Evolutionary conservation across 2,888 invertebrate genomes (phyloP).

Genomic region (Monoplex corrugatus): DNA sequence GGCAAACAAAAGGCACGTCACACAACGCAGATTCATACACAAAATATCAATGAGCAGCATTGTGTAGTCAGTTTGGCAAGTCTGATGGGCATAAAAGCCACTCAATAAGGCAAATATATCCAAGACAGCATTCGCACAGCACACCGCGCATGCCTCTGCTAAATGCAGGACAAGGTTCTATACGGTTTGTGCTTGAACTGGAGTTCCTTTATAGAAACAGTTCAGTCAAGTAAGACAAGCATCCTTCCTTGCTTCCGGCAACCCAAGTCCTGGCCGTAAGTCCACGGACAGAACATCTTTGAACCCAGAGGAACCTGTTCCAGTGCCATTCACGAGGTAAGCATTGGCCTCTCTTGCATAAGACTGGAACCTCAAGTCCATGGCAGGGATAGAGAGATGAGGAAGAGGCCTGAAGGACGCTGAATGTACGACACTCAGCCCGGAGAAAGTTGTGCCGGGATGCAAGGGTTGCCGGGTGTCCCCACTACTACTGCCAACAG

Average conservation of each 20-base stretch:
- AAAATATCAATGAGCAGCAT: no score
- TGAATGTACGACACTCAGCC: conserved; percentile 20
- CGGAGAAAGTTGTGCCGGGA: neutral
- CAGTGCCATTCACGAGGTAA: neutral
- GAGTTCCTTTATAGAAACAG: no score
- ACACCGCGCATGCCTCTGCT: no score
- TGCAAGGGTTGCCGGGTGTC: conserved; percentile 3
- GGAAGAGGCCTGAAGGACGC: conserved; percentile 16
- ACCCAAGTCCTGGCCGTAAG: conserved; percentile 9
- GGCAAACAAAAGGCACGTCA: neutral
- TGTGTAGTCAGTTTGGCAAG: no score
- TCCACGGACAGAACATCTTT: neutral
- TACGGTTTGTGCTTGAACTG: no score
- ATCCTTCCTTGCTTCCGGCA: conserved; percentile 21
- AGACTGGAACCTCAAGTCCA: conserved; percentile 38
- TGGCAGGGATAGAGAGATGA: conserved; percentile 3
- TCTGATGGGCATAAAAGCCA: no score
- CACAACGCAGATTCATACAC: neutral
- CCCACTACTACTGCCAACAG: neutral
- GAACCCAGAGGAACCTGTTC: neutral
- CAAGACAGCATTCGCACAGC: no score
- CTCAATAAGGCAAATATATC: no score
- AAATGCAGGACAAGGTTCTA: no score
- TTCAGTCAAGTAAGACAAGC: neutral
- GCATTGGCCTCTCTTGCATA: conserved; percentile 13